phyloP scores from a whole-genome alignment of 2,888 invertebrate species.

The Byasa hedistus region DNA sequence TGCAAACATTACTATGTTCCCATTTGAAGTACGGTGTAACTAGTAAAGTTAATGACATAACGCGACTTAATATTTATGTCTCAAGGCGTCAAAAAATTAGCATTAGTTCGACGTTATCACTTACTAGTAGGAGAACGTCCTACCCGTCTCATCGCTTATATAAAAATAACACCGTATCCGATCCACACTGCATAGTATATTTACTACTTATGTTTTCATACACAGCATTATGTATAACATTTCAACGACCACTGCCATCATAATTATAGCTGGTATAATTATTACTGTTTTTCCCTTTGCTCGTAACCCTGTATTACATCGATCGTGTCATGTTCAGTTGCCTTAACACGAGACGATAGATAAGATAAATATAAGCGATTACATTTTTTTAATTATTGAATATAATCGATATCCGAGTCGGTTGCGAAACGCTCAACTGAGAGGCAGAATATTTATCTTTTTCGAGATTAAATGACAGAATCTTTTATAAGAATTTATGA shows the following conservation, averaged over 20 bases:
- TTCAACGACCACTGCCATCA: conserved; percentile 57
- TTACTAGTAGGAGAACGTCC: too few species aligned
- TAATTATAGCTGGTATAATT: conserved; percentile 48
- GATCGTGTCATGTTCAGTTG: not conserved
- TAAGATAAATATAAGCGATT: conserved; percentile 1
- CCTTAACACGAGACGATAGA: conserved; percentile 4
- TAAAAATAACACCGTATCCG: too few species aligned
- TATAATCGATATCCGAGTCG: conserved; percentile 48
- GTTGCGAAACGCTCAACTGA: conserved; percentile 39
- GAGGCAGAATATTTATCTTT: conserved; percentile 57
- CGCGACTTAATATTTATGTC: too few species aligned
- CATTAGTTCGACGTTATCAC: too few species aligned
- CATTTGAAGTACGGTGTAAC: too few species aligned
- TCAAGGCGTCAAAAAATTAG: too few species aligned
- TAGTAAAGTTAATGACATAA: too few species aligned
- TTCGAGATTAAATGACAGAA: conserved; percentile 39
- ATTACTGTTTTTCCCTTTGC: not conserved
- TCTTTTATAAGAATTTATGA: conserved; percentile 25
- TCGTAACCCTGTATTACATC: not conserved
- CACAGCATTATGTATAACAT: conserved; percentile 46
- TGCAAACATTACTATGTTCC: too few species aligned
- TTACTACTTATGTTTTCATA: too few species aligned
- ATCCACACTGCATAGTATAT: too few species aligned
- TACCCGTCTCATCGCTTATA: too few species aligned
- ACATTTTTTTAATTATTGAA: conserved; percentile 30